A percentile compares a stretch with the other conserved stretches of the same genome.
phyloP scores from a whole-genome alignment of 1,140 invertebrate genomes.

The Tetraneura akinire region DNA sequence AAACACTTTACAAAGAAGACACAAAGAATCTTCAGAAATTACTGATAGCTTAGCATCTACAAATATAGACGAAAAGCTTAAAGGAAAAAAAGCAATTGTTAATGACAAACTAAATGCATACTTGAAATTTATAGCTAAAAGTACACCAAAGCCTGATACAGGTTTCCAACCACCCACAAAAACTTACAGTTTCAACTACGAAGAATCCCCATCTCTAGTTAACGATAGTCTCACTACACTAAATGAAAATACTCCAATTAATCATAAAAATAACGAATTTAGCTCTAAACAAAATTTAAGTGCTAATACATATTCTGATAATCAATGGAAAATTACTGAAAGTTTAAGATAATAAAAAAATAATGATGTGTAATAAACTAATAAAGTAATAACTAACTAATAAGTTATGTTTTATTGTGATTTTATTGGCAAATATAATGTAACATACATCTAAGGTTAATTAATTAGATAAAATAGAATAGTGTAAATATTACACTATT shows the following conservation, averaged over 20 bases:
- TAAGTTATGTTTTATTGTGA: no score
- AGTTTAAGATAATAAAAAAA: neutral
- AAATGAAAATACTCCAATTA: slow-evolving; percentile 27
- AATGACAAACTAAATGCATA: slow-evolving; percentile 52
- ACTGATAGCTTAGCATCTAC: neutral
- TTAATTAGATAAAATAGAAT: neutral
- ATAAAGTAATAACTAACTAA: no score
- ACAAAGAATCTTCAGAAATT: slow-evolving; percentile 36
- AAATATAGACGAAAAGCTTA: slow-evolving; percentile 16
- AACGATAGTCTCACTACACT: slow-evolving; percentile 22
- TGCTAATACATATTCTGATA: slow-evolving; percentile 21
- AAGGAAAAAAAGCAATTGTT: slow-evolving; percentile 24
- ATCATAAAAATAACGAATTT: slow-evolving; percentile 39
- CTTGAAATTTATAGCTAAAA: slow-evolving; percentile 48
- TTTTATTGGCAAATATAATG: neutral
- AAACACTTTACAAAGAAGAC: slow-evolving; percentile 27
- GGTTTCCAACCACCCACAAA: slow-evolving; percentile 53
- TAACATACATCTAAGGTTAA: neutral
- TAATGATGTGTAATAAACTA: no score
- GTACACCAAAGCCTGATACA: slow-evolving; percentile 34
- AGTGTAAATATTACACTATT: neutral
- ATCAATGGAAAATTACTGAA: slow-evolving; percentile 46
- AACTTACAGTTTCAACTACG: slow-evolving; percentile 53
- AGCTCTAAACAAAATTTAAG: slow-evolving; percentile 5
- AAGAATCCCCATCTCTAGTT: slow-evolving; percentile 34